These are phyloP conservation scores for Metellina segmentata DNA, from an alignment of 2,888 invertebrate genomes.

Conservation along the genomic window DNA sequence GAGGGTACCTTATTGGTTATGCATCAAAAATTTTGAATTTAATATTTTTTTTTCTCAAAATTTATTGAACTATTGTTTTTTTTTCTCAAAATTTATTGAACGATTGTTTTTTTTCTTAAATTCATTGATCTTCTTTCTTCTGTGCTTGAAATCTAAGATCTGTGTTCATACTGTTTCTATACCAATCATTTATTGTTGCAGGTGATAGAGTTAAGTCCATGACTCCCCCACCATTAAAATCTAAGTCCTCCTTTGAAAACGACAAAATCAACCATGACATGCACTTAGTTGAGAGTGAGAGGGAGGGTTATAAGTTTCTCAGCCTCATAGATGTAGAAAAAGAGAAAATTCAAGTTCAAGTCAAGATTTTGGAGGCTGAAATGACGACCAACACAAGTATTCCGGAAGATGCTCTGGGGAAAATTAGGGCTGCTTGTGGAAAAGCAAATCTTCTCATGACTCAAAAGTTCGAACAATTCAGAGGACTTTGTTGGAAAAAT, in stretches of 20 bases:
- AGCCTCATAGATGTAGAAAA: slow-evolving; percentile 79
- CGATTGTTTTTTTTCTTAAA: no score
- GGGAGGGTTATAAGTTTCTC: slow-evolving; percentile 90
- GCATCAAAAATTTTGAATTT: no score
- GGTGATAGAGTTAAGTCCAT: slow-evolving; percentile 71
- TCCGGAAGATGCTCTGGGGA: slow-evolving; percentile 90
- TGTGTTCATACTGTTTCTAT: no score
- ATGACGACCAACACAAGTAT: slow-evolving; percentile 79
- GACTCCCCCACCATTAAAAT: slow-evolving; percentile 61
- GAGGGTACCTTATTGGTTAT: no score
- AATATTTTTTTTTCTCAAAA: no score
- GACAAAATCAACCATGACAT: no score
- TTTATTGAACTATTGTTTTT: no score
- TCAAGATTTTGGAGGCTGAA: slow-evolving; percentile 57
- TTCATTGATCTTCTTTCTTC: no score
- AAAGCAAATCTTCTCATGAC: slow-evolving; percentile 93
- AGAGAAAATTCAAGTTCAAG: slow-evolving; percentile 59
- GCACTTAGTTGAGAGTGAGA: slow-evolving; percentile 81
- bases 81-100: no score
- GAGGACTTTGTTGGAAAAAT: slow-evolving; percentile 87
- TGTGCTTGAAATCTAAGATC: no score
- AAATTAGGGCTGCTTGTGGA: slow-evolving; percentile 92
- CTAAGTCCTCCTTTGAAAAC: slow-evolving; percentile 24
- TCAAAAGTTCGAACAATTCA: slow-evolving; percentile 97
- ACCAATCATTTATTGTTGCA: neutral